phyloP scores from a whole-genome alignment of 2,113 vertebrate genomes.

The Numenius arquata region DNA sequence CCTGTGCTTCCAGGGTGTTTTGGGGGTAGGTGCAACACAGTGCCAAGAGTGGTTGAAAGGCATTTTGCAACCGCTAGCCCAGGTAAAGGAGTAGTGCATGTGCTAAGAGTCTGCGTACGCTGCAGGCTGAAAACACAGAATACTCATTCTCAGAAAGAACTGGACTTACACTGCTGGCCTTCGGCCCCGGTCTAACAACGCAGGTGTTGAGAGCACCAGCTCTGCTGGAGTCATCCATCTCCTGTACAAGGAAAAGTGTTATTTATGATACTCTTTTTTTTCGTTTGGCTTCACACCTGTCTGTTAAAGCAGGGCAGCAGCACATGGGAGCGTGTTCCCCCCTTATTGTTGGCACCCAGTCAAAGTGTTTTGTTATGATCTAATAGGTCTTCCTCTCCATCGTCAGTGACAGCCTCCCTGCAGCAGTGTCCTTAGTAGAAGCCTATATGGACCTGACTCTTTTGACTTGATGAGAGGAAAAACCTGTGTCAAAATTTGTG shows the following conservation, averaged over 20 bases:
- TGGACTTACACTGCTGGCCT: constrained; percentile 52
- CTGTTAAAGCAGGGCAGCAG: neutral
- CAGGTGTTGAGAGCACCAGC: neutral
- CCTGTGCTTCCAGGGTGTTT: neutral
- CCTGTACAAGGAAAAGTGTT: neutral
- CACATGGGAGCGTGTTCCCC: neutral
- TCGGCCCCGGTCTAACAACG: constrained; percentile 23
- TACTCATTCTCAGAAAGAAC: neutral
- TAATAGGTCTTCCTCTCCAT: neutral
- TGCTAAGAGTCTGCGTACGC: neutral
- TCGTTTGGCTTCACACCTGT: neutral
- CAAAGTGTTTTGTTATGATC: neutral
- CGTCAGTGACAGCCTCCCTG: neutral
- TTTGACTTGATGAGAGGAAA: neutral
- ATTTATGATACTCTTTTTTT: neutral
- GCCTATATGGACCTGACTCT: neutral
- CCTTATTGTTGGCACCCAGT: neutral
- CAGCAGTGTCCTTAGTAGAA: neutral
- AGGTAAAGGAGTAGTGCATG: neutral
- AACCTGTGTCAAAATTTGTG: neutral
- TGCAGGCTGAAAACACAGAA: neutral
- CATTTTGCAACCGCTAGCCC: neutral
- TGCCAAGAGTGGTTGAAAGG: neutral
- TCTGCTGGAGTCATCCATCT: constrained; percentile 17
- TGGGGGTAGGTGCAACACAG: neutral